Conservation (phyloP, 2,888 invertebrate species). For the Hyposoter dolosus region DNA sequence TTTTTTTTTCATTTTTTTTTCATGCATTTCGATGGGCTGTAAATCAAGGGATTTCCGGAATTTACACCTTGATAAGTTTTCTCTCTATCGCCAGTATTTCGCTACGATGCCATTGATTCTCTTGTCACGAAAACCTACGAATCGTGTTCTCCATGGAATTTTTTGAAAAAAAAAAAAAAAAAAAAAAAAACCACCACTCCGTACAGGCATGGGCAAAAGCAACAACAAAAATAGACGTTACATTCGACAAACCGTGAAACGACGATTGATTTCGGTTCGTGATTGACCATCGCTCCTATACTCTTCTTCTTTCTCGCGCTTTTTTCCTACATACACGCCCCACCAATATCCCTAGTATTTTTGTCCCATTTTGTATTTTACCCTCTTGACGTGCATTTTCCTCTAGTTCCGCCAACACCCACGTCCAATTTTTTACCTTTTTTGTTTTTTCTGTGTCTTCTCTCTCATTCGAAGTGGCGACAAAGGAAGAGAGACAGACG, state of each 20-base stretch:
- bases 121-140: not conserved
- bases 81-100: not conserved
- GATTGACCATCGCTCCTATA: conserved; percentile 19
- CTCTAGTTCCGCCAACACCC: conserved; percentile 9
- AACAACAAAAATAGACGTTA: conserved; percentile 29
- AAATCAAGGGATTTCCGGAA: not conserved
- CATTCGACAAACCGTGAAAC: conserved; percentile 56
- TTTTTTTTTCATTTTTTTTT: not conserved
- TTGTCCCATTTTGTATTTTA: conserved; percentile 26
- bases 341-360: not conserved
- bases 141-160: conserved; percentile 20
- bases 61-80: conserved; percentile 1
- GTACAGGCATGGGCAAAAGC: conserved; percentile 11
- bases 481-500: not conserved
- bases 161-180: conserved; percentile 23
- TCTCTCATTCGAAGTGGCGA: not conserved
- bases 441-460: not conserved
- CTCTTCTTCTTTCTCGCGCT: not conserved
- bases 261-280: conserved; percentile 52
- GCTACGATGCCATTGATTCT: not conserved
- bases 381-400: not conserved
- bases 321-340: not conserved
- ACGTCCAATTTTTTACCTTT: conserved; percentile 1
- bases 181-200: conserved; percentile 4
- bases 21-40: not conserved